phyloP scores from a whole-genome alignment of 2,888 invertebrate species.

The Atethmia centrago region DNA sequence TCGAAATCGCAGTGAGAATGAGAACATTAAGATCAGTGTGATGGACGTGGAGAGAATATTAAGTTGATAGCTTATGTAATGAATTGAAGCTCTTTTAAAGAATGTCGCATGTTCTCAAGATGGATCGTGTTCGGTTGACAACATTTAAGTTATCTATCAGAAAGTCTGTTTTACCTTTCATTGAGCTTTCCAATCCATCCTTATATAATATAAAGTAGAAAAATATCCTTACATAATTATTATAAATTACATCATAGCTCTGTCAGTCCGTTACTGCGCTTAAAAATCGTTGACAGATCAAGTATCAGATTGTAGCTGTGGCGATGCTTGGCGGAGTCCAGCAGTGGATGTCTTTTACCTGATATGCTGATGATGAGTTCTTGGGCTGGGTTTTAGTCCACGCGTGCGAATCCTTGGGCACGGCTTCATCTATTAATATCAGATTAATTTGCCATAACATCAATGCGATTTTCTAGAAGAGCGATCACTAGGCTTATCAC shows the following conservation, averaged over 20 bases:
- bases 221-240: conserved; percentile 23
- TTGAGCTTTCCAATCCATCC: conserved; percentile 2
- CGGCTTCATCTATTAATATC: conserved; percentile 5
- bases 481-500: conserved; percentile 38
- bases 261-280: too few species aligned
- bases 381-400: neutral
- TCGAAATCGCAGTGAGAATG: conserved; percentile 53
- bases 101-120: conserved; percentile 13
- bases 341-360: neutral
- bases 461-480: conserved; percentile 46
- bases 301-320: too few species aligned
- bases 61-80: conserved; percentile 44
- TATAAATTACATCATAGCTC: neutral
- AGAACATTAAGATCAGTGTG: conserved; percentile 50
- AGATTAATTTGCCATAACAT: conserved; percentile 36
- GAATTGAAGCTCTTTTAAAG: conserved; percentile 26
- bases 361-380: neutral
- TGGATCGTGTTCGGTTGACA: conserved; percentile 25
- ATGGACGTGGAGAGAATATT: conserved; percentile 46
- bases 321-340: neutral
- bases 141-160: conserved; percentile 13
- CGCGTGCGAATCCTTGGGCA: neutral
- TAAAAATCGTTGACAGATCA: neutral
- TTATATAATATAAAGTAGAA: conserved; percentile 12
- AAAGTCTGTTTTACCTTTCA: conserved; percentile 29